phyloP scores from a whole-genome alignment of 2,888 invertebrate species.

The Philereme transversata region DNA sequence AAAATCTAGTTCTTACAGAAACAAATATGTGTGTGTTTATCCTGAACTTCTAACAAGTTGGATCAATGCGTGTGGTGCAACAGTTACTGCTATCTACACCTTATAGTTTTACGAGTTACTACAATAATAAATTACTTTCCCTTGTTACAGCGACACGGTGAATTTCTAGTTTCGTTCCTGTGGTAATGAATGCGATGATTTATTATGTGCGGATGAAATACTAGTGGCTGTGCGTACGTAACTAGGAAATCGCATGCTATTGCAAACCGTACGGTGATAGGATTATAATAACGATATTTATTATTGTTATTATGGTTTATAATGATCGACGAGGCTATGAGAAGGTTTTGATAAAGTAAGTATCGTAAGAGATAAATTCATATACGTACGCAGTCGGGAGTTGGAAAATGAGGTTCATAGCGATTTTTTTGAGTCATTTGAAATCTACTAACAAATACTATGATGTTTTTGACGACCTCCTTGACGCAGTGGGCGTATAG shows the following conservation, averaged over 20 bases:
- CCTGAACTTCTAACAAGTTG: neutral
- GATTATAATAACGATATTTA: neutral
- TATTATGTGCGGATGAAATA: conserved; percentile 25
- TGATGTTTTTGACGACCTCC: too few species aligned
- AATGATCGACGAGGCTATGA: neutral
- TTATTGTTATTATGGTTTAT: too few species aligned
- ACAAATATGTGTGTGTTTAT: too few species aligned
- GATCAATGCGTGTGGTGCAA: conserved; percentile 3
- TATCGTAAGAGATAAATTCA: too few species aligned
- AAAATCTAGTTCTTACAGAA: too few species aligned
- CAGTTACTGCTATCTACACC: conserved; percentile 10
- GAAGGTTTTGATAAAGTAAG: too few species aligned
- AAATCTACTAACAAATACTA: too few species aligned
- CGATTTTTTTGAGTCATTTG: too few species aligned
- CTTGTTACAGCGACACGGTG: conserved; percentile 44
- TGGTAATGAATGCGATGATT: conserved; percentile 40
- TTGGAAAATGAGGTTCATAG: too few species aligned
- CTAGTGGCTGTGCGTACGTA: conserved; percentile 13
- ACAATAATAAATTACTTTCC: conserved; percentile 44
- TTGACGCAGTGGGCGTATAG: too few species aligned
- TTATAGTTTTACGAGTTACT: conserved; percentile 13
- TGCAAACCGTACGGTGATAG: conserved; percentile 4
- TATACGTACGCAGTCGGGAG: too few species aligned
- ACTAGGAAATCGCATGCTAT: conserved; percentile 15
- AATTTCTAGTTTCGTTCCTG: conserved; percentile 46